Evolutionary conservation across 2,888 invertebrate genomes (phyloP).

Genomic region (Cyclophora punctaria): DNA sequence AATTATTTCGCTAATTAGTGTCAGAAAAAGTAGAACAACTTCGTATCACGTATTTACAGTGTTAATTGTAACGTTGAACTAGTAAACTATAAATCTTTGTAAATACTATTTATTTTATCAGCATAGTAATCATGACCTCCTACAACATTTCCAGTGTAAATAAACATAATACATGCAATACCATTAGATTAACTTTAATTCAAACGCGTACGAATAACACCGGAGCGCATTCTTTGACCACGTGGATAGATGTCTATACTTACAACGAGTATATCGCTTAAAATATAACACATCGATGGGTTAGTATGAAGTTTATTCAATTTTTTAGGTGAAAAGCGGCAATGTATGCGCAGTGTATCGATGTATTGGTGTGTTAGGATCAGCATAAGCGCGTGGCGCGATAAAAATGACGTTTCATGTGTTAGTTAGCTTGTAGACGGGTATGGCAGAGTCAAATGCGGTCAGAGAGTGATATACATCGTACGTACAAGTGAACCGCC

Average conservation of each 20-base stretch:
- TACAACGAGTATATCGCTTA: not conserved
- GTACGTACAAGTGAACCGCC: constrained; percentile 36
- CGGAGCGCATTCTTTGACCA: constrained; percentile 12
- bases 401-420: constrained; percentile 50
- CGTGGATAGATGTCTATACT: no score
- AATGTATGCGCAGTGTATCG: not conserved
- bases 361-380: constrained; percentile 10
- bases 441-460: constrained; percentile 27
- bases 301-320: not conserved
- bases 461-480: constrained; percentile 29
- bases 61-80: not conserved
- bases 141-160: constrained; percentile 5
- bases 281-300: not conserved
- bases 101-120: no score
- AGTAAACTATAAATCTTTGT: no score
- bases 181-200: constrained; percentile 13
- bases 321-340: not conserved
- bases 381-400: constrained; percentile 55
- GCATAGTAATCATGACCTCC: no score
- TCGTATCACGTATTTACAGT: not conserved
- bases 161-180: constrained; percentile 12
- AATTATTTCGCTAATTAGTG: no score
- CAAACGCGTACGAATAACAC: constrained; percentile 15
- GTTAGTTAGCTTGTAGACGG: constrained; percentile 17
- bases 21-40: no score